A percentile compares a stretch with the other conserved stretches of the same genome.
phyloP scores from a whole-genome alignment of 2,113 vertebrate species.

The Cavia porcellus region DNA sequence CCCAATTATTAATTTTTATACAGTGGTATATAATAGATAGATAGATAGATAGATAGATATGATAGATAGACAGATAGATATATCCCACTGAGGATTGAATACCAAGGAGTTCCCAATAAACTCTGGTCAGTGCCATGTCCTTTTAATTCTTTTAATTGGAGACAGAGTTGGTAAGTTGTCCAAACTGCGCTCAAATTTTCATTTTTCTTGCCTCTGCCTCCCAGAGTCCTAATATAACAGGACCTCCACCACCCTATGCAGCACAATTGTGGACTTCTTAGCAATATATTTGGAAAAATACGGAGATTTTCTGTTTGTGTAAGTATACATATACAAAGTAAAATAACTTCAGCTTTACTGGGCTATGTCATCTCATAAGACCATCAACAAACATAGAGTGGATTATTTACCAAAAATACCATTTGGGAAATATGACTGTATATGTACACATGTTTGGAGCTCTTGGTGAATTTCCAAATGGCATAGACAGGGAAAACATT shows the following conservation, averaged over 20 bases:
- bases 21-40: background rate
- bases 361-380: background rate
- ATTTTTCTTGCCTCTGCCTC: background rate
- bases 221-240: background rate
- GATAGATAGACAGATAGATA: background rate
- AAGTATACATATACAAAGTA: background rate
- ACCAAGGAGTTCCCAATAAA: background rate
- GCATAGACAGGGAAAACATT: background rate
- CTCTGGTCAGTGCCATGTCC: background rate
- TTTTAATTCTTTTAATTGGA: background rate
- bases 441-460: background rate
- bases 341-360: background rate
- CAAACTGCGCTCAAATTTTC: background rate
- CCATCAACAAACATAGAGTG: background rate
- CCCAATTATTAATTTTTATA: background rate
- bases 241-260: background rate
- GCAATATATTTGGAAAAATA: background rate
- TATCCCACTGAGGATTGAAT: background rate
- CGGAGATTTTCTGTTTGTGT: background rate
- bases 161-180: background rate
- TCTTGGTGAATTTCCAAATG: background rate
- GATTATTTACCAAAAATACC: background rate
- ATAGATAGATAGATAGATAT: background rate
- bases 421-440: background rate
- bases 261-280: background rate